Conservation (phyloP, 2,888 invertebrate species). For the Rhingia rostrata region DNA sequence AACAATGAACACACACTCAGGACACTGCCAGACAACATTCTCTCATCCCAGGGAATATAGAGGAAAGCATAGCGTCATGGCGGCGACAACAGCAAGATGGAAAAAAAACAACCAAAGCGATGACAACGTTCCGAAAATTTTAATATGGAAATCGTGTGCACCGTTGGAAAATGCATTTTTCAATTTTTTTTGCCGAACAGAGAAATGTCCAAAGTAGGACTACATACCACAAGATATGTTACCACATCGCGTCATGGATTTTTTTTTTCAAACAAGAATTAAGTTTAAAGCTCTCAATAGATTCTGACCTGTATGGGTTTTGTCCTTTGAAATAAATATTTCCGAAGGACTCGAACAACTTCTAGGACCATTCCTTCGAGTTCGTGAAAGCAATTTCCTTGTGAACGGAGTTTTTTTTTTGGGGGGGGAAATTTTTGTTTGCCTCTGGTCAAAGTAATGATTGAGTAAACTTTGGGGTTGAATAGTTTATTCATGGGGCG, state of each 20-base stretch:
- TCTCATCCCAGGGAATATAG: conserved; percentile 18
- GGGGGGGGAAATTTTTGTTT: conserved; percentile 44
- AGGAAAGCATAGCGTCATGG: conserved; percentile 23
- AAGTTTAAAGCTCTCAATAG: conserved; percentile 41
- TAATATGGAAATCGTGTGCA: conserved; percentile 68
- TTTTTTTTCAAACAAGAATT: conserved; percentile 40
- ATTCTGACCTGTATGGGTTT: conserved; percentile 14
- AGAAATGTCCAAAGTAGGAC: neutral
- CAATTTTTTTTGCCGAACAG: conserved; percentile 29
- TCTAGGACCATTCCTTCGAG: conserved; percentile 50
- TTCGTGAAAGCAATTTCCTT: conserved; percentile 68
- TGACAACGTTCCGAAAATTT: conserved; percentile 67
- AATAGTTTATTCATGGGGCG: conserved; percentile 73
- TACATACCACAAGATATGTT: conserved; percentile 59
- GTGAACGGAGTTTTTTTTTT: conserved; percentile 23
- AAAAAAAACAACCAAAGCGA: conserved; percentile 30
- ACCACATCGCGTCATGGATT: conserved; percentile 5
- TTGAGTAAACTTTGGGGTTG: conserved; percentile 72
- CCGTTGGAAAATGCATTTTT: conserved; percentile 71
- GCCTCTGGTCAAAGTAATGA: conserved; percentile 72
- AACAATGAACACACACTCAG: neutral
- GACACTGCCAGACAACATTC: conserved; percentile 46
- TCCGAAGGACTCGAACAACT: conserved; percentile 34
- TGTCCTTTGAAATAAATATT: conserved; percentile 5
- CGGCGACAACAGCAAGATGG: conserved; percentile 4